phyloP scores from a whole-genome alignment of 1,140 invertebrate species.

The Andricus grossulariae region DNA sequence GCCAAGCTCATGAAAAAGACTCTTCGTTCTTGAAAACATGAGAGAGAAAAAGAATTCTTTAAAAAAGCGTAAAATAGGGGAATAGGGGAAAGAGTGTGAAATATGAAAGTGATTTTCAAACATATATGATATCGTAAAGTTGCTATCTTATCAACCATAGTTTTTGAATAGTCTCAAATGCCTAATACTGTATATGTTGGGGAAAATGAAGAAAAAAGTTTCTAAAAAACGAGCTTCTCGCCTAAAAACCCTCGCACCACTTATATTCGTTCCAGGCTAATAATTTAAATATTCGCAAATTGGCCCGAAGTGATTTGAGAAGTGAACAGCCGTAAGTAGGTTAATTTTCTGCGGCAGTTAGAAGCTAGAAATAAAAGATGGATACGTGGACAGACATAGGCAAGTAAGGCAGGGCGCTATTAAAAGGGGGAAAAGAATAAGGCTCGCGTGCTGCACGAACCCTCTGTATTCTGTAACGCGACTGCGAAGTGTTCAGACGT shows the following conservation, averaged over 20 bases:
- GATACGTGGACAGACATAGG: constrained; percentile 30
- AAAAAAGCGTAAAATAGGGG: no score
- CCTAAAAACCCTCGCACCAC: not conserved
- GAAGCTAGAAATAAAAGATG: constrained; percentile 33
- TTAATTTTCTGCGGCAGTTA: constrained; percentile 21
- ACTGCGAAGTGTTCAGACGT: constrained; percentile 18
- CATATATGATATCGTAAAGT: no score
- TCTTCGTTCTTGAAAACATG: no score
- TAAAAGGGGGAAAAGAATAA: not conserved
- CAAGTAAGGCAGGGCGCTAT: constrained; percentile 21
- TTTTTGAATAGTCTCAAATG: no score
- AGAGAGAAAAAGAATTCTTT: no score
- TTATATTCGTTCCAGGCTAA: not conserved
- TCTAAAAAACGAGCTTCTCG: not conserved
- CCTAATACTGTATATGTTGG: no score
- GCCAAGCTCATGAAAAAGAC: no score
- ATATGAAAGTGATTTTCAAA: no score
- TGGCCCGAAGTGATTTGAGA: constrained; percentile 1
- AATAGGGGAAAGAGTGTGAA: no score
- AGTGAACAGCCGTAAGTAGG: constrained; percentile 8
- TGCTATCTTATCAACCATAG: no score
- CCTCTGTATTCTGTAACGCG: not conserved
- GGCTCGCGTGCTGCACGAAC: constrained; percentile 33
- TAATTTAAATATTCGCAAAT: constrained; percentile 25
- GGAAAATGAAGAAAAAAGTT: no score